Base-by-base conservation (phyloP, 2,888 invertebrate genomes). In the Quadroppia sp. region DNA sequence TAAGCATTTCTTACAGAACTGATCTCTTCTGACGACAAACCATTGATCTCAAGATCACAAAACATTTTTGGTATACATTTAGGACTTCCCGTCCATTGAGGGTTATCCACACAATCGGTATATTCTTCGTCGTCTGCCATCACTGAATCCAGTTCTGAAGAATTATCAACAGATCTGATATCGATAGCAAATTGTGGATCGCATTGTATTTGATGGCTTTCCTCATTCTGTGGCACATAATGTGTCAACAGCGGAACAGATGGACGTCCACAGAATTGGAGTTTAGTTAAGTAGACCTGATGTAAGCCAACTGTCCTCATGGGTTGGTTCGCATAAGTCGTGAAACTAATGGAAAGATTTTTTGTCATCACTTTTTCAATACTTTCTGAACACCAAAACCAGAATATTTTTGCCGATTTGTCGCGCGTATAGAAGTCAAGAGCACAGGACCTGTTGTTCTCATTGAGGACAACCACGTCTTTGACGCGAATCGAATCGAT, bases 231-330 rank as follows among this genome's bases (percentile, higher is more conserved):
- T 3, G 67, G 67, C 1, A 67, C n/a, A 67, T 67, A 67, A 23
- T 67, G 4, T 3, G 67, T 11, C 4, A 67, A 23, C 11, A 67
- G 42, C 1, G 67, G 67, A 36, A 67, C 67, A 1, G 15, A 1
- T 40, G 67, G 67, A 20, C 42, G 40, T 9, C 67, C 67, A 42
- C 67, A 67, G 15, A 7, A 67, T 23, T 67, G 67, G 1, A 67
- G 67, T 67, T 67, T 67, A 20, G 42, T 67, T 20, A 67, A 40
- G 15, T 67, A 67, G 67, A 67, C 67, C 67, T 67, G 67, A 67
- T 67, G 67, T 67, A 67, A 67, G 7, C 67, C 67, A 42, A 67
- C 42, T 9, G n/a, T 9, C 2, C 42, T 23, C 11, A 67, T 67
- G 6, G 36, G 36, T 23, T 67, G 40, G 11, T 36, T 36, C 7